Base-by-base conservation (phyloP, 2,888 invertebrate species). In the Sarcophaga caerulescens region DNA sequence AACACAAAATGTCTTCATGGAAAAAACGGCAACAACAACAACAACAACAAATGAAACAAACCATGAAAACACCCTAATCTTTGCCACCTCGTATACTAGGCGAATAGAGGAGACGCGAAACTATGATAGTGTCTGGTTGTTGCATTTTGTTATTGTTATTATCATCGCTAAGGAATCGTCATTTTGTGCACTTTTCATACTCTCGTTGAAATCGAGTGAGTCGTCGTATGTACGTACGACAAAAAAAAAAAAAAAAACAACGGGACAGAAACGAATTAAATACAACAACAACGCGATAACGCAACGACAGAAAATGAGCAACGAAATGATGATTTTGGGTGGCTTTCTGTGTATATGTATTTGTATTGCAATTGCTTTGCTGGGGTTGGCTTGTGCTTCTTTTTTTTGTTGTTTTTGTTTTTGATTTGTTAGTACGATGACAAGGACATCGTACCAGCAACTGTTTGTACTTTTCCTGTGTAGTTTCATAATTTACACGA, bases 61-160 rank as follows among this genome's bases (percentile, higher is more conserved):
- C 76, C 74, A 45, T 79, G 74, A 73, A 84, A 80, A 82, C 85
- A 81, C 81, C 87, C 84, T 81, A 81, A 86, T 78, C 81, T 76
- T 62, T 76, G 78, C 81, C 86, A 81, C 81, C 84, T 78, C 76
- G 25, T 68, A 23, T 78, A 85, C 76, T 82, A 85, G 79, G 85
- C 84, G 81, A 84, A 81, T 81, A 85, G 79, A 84, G 35, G 52
- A 52, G 87, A 77, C 73, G 82, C 82, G 82, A 69, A 82, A 57
- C 74, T 77, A 85, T 63, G 19, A 35, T 68, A 25, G 11, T 85
- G 68, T 70, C 66, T 70, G 63, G 10, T 8, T 35, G 35, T 35
- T 68, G 74, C 66, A 60, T 6, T 60, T 76, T 76, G 68, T 69
- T 65, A 74, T 75, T 25, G 19, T 59, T 63, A 12, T 57, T 17